Percentiles rank a stretch among this genome's conserved stretches.
Conservation (phyloP, 2,797 vertebrate species). For the Thunnus albacares region DNA sequence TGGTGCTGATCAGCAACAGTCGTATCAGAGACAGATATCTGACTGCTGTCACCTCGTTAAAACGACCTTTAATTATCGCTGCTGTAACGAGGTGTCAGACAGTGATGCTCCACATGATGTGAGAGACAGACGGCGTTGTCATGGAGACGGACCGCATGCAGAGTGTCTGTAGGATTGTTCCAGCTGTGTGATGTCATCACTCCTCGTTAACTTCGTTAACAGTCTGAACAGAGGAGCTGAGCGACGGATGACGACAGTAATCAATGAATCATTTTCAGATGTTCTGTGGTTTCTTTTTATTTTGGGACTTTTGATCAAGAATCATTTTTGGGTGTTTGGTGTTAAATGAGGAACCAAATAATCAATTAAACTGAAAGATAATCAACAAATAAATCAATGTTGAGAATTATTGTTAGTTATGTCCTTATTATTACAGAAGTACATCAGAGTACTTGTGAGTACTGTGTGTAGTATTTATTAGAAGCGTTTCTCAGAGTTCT, state of each 20-base stretch:
- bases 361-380: no score
- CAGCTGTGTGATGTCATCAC: conserved; percentile 7
- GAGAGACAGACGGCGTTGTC: conserved; percentile 10
- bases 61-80: neutral
- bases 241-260: no score
- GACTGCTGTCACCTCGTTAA: neutral
- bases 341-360: neutral
- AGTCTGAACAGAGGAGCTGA: no score
- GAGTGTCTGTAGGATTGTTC: neutral
- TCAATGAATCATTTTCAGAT: no score
- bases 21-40: neutral
- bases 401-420: no score
- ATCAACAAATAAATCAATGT: no score
- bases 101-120: neutral
- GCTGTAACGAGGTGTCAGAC: neutral
- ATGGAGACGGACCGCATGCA: neutral
- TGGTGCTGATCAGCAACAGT: neutral
- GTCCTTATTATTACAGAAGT: neutral
- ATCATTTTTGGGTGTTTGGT: no score
- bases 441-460: neutral
- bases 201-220: neutral
- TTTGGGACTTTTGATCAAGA: no score
- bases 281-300: no score
- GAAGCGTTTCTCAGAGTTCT: neutral
- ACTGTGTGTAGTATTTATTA: neutral